Percentiles rank a stretch among this genome's conserved stretches.
These are phyloP conservation scores for Pomacea maculata DNA, from an alignment of 1,140 invertebrate genomes.

Conservation along the genomic window DNA sequence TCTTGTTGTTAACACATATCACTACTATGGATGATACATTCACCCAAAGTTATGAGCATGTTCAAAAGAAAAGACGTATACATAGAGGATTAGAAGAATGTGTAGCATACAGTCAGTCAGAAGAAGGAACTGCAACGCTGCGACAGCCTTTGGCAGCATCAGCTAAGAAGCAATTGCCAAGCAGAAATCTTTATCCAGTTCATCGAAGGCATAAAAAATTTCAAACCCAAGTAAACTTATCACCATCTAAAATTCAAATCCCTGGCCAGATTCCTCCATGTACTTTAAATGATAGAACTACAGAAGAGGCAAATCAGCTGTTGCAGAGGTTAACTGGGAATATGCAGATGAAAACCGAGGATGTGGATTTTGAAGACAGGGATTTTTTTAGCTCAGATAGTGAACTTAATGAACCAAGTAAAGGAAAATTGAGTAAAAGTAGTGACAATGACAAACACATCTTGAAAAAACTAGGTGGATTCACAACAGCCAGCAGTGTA, in stretches of 20 bases:
- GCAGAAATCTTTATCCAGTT: background rate
- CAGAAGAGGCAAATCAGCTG: no score
- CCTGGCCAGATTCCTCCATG: no score
- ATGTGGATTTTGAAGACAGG: background rate
- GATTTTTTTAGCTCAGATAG: no score
- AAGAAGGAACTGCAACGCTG: background rate
- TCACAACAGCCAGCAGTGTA: background rate
- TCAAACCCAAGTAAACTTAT: background rate
- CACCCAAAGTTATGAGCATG: background rate
- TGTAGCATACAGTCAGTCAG: slow-evolving; percentile 5
- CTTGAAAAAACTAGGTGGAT: background rate
- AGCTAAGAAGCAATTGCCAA: background rate
- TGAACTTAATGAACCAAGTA: background rate
- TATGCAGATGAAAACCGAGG: background rate
- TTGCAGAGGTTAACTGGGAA: background rate
- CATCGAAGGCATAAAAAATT: background rate
- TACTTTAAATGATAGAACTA: no score
- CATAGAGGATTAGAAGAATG: background rate
- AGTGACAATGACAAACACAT: background rate
- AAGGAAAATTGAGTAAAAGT: background rate
- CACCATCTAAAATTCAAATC: background rate
- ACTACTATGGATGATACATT: no score
- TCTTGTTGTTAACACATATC: no score
- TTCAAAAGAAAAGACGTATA: background rate
- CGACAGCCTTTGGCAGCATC: slow-evolving; percentile 4